These are phyloP conservation scores for Harlomillsia oculata DNA, from an alignment of 1,140 invertebrate genomes.

Conservation along the genomic window DNA sequence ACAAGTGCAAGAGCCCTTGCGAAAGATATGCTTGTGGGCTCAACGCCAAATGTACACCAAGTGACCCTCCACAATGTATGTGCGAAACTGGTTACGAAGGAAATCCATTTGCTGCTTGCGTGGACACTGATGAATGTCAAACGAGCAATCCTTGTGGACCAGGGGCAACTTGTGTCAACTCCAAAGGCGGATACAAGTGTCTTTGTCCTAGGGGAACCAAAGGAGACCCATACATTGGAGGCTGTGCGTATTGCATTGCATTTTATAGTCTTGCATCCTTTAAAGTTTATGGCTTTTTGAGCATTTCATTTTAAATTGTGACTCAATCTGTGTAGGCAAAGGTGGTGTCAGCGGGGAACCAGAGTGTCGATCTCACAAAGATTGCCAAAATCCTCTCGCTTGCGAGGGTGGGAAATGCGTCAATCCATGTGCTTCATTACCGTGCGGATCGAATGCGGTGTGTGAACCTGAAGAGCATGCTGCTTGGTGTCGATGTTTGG, in stretches of 20 bases:
- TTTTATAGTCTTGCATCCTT: no score
- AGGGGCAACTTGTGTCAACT: constrained; percentile 75
- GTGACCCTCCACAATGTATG: constrained; percentile 76
- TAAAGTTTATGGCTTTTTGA: no score
- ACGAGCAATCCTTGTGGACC: constrained; percentile 65
- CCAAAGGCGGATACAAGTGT: constrained; percentile 59
- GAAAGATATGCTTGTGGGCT: constrained; percentile 60
- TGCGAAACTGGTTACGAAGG: constrained; percentile 74
- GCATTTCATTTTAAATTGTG: no score
- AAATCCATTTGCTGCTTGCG: constrained; percentile 68
- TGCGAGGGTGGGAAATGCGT: constrained; percentile 66
- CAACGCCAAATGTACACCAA: constrained; percentile 83
- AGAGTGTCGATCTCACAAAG: constrained; percentile 59
- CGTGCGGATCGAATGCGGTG: constrained; percentile 71
- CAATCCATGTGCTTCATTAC: constrained; percentile 63
- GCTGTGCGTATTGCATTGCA: constrained; percentile 45
- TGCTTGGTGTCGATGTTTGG: constrained; percentile 73
- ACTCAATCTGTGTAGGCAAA: constrained; percentile 13
- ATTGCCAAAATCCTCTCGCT: constrained; percentile 67
- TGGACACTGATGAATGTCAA: constrained; percentile 70
- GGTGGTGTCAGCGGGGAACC: constrained; percentile 21
- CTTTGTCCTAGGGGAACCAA: constrained; percentile 43
- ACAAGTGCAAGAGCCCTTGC: constrained; percentile 66
- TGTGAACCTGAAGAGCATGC: constrained; percentile 80
- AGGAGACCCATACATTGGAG: constrained; percentile 52